Conservation (phyloP, 2,113 vertebrate species). For the Thunnus thynnus region DNA sequence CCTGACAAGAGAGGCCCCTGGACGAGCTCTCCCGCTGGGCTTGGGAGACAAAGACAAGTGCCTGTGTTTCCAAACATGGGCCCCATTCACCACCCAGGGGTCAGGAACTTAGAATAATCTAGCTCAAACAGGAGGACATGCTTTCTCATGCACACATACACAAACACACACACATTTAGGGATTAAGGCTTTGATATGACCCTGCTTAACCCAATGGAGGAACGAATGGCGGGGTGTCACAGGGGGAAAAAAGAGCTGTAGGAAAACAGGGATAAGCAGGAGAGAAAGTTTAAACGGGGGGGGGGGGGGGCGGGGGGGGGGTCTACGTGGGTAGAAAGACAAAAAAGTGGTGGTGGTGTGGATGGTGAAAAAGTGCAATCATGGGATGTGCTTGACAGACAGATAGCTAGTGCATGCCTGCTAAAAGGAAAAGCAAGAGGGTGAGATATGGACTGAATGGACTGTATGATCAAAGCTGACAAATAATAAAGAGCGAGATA, state of each 20-base stretch:
- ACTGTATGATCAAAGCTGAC: slow-evolving; percentile 62
- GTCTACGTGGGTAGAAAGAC: slow-evolving; percentile 53
- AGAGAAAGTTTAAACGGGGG: slow-evolving; percentile 36
- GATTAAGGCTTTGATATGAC: slow-evolving; percentile 80
- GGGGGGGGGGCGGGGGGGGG: slow-evolving; percentile 2
- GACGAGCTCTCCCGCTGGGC: slow-evolving; percentile 73
- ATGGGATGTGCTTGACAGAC: slow-evolving; percentile 41
- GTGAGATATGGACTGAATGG: slow-evolving; percentile 41
- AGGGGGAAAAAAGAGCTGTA: slow-evolving; percentile 40
- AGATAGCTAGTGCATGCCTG: slow-evolving; percentile 1
- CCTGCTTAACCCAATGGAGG: slow-evolving; percentile 81
- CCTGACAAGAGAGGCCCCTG: slow-evolving; percentile 66
- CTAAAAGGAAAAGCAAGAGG: slow-evolving; percentile 33
- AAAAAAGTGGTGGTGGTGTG: slow-evolving; percentile 14
- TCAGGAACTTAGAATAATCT: slow-evolving; percentile 84
- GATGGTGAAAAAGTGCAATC: slow-evolving; percentile 37
- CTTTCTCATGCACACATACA: slow-evolving; percentile 51
- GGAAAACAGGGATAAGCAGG: slow-evolving; percentile 2
- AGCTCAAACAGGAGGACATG: slow-evolving; percentile 71
- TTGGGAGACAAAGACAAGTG: slow-evolving; percentile 81
- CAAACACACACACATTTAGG: slow-evolving; percentile 48
- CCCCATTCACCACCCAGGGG: slow-evolving; percentile 78
- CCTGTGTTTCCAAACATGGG: slow-evolving; percentile 86
- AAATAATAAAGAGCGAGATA: slow-evolving; percentile 58
- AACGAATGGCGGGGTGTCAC: slow-evolving; percentile 47